These are phyloP conservation scores for Temnopleurus reevesii DNA, from an alignment of 53 echinoderm and acorn worm species.

Conservation along the genomic window DNA sequence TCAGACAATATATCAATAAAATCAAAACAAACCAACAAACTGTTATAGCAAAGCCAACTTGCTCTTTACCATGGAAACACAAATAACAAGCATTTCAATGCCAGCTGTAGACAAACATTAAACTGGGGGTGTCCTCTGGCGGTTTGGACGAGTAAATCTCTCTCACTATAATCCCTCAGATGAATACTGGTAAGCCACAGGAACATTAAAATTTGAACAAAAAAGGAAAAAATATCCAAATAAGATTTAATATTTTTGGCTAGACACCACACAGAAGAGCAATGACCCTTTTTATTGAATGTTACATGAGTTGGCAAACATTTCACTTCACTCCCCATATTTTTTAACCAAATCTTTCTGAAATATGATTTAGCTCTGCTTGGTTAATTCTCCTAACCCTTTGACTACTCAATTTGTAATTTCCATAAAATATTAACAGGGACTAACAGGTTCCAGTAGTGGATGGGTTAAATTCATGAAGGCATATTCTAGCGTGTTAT, in stretches of 20 bases:
- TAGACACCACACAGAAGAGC: background rate
- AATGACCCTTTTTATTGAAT: background rate
- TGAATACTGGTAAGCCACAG: slow-evolving; percentile 15
- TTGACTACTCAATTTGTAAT: too few relatives aligned
- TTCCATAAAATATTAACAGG: too few relatives aligned
- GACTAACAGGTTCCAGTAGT: too few relatives aligned
- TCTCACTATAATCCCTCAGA: background rate
- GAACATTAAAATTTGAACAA: background rate
- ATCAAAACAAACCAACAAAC: background rate
- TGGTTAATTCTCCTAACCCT: too few relatives aligned
- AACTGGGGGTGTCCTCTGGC: background rate
- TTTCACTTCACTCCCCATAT: too few relatives aligned
- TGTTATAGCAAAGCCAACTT: background rate
- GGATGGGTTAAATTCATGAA: too few relatives aligned
- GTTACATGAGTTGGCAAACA: slow-evolving; percentile 14
- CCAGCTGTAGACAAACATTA: background rate
- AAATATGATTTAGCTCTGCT: background rate
- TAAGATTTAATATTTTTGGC: slow-evolving; percentile 21
- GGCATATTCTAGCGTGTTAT: too few relatives aligned
- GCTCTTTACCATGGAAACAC: slow-evolving; percentile 10
- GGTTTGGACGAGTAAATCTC: slow-evolving; percentile 13
- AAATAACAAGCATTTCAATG: slow-evolving; percentile 29
- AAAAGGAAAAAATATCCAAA: background rate
- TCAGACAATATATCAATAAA: background rate
- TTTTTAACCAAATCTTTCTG: background rate